These are phyloP conservation scores for Poeciliopsis turrubarensis DNA, from an alignment of 2,113 vertebrate species.

Conservation along the genomic window DNA sequence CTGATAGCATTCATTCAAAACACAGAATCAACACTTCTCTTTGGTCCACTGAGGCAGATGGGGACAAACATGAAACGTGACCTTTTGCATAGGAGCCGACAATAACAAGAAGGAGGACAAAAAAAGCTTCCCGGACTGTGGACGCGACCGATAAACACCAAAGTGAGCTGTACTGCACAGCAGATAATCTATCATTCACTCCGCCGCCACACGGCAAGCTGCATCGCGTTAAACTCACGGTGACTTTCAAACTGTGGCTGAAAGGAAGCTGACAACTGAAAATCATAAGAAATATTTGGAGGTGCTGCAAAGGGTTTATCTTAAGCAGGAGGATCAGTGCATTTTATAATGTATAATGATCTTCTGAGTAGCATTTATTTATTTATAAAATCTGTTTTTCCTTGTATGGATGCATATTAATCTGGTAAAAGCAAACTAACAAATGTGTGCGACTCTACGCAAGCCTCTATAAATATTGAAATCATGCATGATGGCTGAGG, in stretches of 20 bases:
- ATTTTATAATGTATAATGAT: constrained; percentile 1
- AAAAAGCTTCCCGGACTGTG: constrained; percentile 30
- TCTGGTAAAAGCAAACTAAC: constrained; percentile 11
- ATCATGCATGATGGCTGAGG: constrained; percentile 45
- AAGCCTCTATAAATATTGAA: constrained; percentile 40
- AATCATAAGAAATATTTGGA: constrained; percentile 16
- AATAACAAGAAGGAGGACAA: constrained; percentile 48
- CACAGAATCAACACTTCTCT: constrained; percentile 43
- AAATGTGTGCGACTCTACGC: constrained; percentile 11
- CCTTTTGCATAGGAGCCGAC: background rate
- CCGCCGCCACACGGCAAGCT: constrained; percentile 3
- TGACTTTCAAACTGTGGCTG: constrained; percentile 45
- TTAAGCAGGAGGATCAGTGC: background rate
- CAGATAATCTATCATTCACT: constrained; percentile 53
- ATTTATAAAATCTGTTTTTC: constrained; percentile 4
- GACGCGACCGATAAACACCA: constrained; percentile 37
- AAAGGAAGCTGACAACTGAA: constrained; percentile 24
- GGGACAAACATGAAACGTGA: constrained; percentile 6
- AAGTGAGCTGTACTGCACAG: constrained; percentile 36
- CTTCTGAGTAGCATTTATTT: background rate
- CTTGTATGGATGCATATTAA: constrained; percentile 19
- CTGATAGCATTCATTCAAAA: constrained; percentile 60
- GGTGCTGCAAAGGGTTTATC: constrained; percentile 8
- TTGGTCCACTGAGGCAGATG: constrained; percentile 47
- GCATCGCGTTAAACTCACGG: constrained; percentile 23